Evolutionary conservation across 92 coral and sea anemone species (phyloP).

Genomic region (Galaxea fascicularis): DNA sequence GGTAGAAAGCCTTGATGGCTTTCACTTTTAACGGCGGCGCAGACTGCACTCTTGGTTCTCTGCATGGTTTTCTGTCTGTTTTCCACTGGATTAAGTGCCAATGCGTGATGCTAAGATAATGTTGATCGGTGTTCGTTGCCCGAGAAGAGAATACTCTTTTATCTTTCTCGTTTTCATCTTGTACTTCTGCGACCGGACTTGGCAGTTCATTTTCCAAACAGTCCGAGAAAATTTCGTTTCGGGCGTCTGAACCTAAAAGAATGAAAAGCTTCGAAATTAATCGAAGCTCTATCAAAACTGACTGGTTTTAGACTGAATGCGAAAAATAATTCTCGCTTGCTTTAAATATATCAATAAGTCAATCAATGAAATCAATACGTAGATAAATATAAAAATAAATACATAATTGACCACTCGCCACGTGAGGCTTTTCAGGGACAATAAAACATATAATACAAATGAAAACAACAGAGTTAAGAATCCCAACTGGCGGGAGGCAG

Average conservation of each 20-base stretch:
- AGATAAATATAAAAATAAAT: no score
- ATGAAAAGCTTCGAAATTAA: no score
- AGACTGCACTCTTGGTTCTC: conserved; percentile 67
- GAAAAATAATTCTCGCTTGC: no score
- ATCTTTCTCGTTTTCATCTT: conserved; percentile 16
- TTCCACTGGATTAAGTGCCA: conserved; percentile 97
- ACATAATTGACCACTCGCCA: no score
- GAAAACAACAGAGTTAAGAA: no score
- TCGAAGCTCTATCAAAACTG: not conserved
- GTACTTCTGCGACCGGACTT: conserved; percentile 12
- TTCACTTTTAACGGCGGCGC: conserved; percentile 84
- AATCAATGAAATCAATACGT: no score
- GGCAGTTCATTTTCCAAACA: conserved; percentile 33
- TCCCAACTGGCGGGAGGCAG: no score
- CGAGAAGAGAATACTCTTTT: conserved; percentile 24
- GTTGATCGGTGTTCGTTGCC: conserved; percentile 89
- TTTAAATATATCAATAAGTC: no score
- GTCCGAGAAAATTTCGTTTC: conserved; percentile 34
- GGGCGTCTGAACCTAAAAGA: conserved; percentile 45
- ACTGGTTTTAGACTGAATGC: not conserved
- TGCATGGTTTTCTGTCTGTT: conserved; percentile 75
- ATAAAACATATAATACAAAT: no score
- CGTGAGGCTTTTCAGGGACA: no score
- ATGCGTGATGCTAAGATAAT: conserved; percentile 78
- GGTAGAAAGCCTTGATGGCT: conserved; percentile 81